Evolutionary conservation across 2,888 invertebrate genomes (phyloP).

Genomic region (Noctua janthe): DNA sequence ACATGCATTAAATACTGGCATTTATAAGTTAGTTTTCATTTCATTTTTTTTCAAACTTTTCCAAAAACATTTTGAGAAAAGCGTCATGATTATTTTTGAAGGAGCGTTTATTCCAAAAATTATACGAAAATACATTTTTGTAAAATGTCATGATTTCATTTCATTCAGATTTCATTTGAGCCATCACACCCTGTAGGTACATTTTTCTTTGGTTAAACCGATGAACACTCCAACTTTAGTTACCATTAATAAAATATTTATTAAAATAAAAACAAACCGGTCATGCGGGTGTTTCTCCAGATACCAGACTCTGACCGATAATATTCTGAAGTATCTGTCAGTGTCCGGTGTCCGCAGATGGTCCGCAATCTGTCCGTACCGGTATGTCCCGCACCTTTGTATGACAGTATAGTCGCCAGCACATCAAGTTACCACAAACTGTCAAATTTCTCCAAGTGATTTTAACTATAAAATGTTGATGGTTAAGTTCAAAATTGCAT

Average conservation of each 20-base stretch:
- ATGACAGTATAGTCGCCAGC: neutral
- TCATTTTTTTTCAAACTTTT: neutral
- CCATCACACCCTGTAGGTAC: slow-evolving; percentile 61
- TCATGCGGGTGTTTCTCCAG: neutral
- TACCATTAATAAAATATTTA: slow-evolving; percentile 15
- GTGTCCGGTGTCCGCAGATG: neutral
- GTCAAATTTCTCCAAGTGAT: too few relatives aligned
- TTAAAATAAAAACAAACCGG: slow-evolving; percentile 3
- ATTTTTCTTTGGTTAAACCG: slow-evolving; percentile 63
- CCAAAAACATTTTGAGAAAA: slow-evolving; percentile 33
- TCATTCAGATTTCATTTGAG: slow-evolving; percentile 61
- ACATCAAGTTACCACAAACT: too few relatives aligned
- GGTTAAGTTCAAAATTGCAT: too few relatives aligned
- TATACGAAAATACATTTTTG: slow-evolving; percentile 52
- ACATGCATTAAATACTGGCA: slow-evolving; percentile 17
- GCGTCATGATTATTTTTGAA: slow-evolving; percentile 55
- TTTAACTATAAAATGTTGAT: too few relatives aligned
- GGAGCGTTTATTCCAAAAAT: slow-evolving; percentile 4
- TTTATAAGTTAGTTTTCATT: neutral
- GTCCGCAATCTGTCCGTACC: neutral
- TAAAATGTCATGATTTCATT: slow-evolving; percentile 59
- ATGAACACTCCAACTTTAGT: slow-evolving; percentile 30
- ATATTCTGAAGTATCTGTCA: neutral
- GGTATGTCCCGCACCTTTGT: neutral
- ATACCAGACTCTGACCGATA: neutral